Evolutionary conservation across 1,140 invertebrate genomes (phyloP).

Genomic region (Drosophila paulistorum): DNA sequence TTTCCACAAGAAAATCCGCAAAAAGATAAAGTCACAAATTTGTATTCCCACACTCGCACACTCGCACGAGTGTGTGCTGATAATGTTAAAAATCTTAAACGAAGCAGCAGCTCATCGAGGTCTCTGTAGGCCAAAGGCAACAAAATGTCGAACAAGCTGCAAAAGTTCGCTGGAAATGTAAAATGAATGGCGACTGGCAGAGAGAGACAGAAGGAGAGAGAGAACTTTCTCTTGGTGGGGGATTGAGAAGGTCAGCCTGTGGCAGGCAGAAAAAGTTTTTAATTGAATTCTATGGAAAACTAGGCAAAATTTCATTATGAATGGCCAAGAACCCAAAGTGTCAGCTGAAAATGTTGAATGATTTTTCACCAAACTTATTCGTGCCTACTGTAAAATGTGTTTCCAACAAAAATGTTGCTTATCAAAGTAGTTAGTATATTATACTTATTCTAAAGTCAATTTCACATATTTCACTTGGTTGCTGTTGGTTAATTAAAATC

Average conservation of each 20-base stretch:
- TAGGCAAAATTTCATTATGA: constrained; percentile 65
- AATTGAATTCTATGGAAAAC: constrained; percentile 73
- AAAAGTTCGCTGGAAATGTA: constrained; percentile 18
- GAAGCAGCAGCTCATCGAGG: constrained; percentile 19
- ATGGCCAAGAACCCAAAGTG: constrained; percentile 65
- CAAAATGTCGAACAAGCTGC: constrained; percentile 46
- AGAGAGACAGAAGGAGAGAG: too few relatives aligned
- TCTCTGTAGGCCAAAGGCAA: constrained; percentile 34
- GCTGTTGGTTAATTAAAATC: constrained; percentile 46
- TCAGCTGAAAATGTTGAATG: constrained; percentile 56
- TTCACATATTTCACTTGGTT: constrained; percentile 33
- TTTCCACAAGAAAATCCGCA: constrained; percentile 58
- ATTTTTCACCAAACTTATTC: constrained; percentile 21
- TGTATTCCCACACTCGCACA: constrained; percentile 2
- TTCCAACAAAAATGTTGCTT: constrained; percentile 47
- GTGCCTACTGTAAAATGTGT: constrained; percentile 45
- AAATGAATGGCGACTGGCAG: neutral
- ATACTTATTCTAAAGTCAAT: constrained; percentile 26
- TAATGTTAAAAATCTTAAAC: constrained; percentile 3
- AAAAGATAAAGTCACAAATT: constrained; percentile 54
- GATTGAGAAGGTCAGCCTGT: constrained; percentile 2
- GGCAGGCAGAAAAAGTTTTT: constrained; percentile 62
- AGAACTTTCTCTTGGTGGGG: too few relatives aligned
- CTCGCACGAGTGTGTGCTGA: neutral
- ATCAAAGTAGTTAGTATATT: constrained; percentile 31